A percentile compares a stretch with the other conserved stretches of the same genome.
phyloP scores from a whole-genome alignment of 2,113 vertebrate genomes.

The Bufo bufo region DNA sequence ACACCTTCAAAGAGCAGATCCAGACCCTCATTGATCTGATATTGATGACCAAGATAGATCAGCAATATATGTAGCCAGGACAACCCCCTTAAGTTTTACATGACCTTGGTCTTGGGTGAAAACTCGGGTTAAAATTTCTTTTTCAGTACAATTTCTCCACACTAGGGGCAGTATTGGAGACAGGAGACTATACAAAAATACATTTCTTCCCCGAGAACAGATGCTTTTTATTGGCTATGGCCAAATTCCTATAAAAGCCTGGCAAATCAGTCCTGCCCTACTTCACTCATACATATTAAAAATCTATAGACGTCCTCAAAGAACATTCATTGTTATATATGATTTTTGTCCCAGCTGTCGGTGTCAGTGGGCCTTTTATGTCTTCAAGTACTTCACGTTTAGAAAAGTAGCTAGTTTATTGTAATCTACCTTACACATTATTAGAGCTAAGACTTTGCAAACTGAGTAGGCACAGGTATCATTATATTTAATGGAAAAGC shows the following conservation, averaged over 20 bases:
- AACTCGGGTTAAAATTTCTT: too few species aligned
- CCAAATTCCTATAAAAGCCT: not conserved
- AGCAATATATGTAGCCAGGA: too few species aligned
- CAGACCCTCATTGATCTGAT: too few species aligned
- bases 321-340: not conserved
- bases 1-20: too few species aligned
- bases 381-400: constrained; percentile 14
- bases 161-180: too few species aligned
- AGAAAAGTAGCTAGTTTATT: constrained; percentile 26
- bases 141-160: too few species aligned
- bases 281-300: not conserved
- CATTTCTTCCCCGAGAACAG: not conserved
- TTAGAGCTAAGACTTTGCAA: constrained; percentile 9
- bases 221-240: not conserved
- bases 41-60: too few species aligned
- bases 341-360: constrained; percentile 4
- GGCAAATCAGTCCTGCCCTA: not conserved
- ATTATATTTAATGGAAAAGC: constrained; percentile 35
- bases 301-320: not conserved
- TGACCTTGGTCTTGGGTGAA: not conserved
- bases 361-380: constrained; percentile 1
- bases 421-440: constrained; percentile 17
- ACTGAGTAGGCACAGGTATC: constrained; percentile 32
- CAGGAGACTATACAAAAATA: too few species aligned
- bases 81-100: too few species aligned